Evolutionary conservation across 2,888 invertebrate species (phyloP), one percentile per base, ranked within the genome.

Genomic region (Kryphioiulus occultus): DNA sequence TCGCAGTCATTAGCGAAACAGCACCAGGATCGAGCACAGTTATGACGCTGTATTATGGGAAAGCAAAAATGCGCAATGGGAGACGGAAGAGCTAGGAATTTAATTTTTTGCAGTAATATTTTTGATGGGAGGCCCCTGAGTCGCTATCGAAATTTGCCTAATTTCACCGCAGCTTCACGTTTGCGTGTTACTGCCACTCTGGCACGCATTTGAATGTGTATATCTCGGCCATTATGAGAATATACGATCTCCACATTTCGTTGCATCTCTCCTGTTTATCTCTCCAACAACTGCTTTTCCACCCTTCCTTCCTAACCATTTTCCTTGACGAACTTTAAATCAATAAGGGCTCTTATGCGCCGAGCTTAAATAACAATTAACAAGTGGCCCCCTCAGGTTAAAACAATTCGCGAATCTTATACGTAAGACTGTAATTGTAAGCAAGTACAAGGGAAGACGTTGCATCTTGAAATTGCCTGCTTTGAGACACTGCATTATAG

Each of bases 371-470:
- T 78, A 78, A 78, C 78, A 78, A 78, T 78, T 78, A 78, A 78
- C 78, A 78, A 78, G 78, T 78, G 78, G 78, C 78, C 78, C 78
- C 78, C 78, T 78, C 78, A 78, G 78, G 78, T 78, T 78, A 78
- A 17, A 78, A 78, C 78, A 78, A 78, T 78, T 78, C 78, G 78
- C 78, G 78, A 78, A 78, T 78, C 30, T 30, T 78, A 12, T 78
- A 78, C 78, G 78, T 78, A 78, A 78, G 78, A 17, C 30, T 78
- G 78, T 78, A 78, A 78, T 78, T 78, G 78, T 78, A 32, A 78
- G 30, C 30, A 78, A 30, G 78, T 22, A 68, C 59, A 68, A 68
- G 59, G 22, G 59, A 68, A 68, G 59, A 30, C 15, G 30, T 35
- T 35, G 78, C 68, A 26, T 68, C 68, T n/a, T n/a, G 12, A 68